Evolutionary conservation across 2,888 invertebrate species (phyloP), one percentile per base, ranked within the genome.

Genomic region (Pteria penguin): DNA sequence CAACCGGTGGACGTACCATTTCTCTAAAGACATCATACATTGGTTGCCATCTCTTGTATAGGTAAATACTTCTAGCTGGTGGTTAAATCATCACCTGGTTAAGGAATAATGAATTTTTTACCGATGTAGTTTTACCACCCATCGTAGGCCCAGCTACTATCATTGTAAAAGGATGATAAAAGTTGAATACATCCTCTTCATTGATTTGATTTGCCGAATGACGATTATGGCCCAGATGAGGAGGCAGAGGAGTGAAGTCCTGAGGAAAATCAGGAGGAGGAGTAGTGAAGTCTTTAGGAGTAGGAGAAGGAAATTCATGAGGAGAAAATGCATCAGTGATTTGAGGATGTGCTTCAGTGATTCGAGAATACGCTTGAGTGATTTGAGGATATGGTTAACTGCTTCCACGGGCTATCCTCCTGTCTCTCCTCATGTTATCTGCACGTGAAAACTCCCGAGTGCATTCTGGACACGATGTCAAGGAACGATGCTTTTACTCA

Each of bases 1-100:
- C 5, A 3, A 61, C 8, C 11, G 18, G 18, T 29, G 29, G 61
- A 11, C 8, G 24, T 14, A 57, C 57, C 57, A 24, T n/a, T 57
- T 18, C 8, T 57, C 24, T 8, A 24, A 57, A n/a, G 57, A 57
- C 57, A 22, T 18, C 57, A 57, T 57, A 57, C 57, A 1, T 18
- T 8, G 57, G 57, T 24, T 57, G 57, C 57, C 57, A 57, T 57
- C 57, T 14, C 24, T 57, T 57, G 57, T 57, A 57, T 22, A 57
- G 11, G 18, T 22, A 57, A 24, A 57, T 8, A 8, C 11, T 57
- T 24, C 57, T 57, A 22, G 18, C 5, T 8, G 57, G 57, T 22
- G 8, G 57, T 45, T 45, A 18, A 45, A 45, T 45, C 45, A 45
- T 45, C 8, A 45, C 11, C 8, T 14, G 18, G 18, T 45, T 45